A percentile compares a stretch with the other conserved stretches of the same genome.
phyloP scores from a whole-genome alignment of 1,140 invertebrate species.

The Meloidogyne chitwoodi region DNA sequence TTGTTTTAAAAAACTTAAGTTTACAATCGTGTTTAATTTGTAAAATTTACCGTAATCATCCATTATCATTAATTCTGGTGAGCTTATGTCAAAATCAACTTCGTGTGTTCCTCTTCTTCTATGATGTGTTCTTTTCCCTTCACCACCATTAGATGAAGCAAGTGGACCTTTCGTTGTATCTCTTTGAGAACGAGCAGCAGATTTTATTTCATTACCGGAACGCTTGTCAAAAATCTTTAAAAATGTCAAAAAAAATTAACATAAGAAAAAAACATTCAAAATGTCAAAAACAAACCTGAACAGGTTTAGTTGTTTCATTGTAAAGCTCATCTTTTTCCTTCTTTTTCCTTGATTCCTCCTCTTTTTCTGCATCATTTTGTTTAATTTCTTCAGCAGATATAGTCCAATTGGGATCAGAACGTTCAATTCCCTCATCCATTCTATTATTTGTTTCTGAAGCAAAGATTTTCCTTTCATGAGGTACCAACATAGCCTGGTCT shows the following conservation, averaged over 20 bases:
- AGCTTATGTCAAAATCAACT: slow-evolving; percentile 54
- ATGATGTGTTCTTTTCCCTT: neutral
- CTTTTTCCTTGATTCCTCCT: neutral
- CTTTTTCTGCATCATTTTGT: neutral
- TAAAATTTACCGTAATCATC: slow-evolving; percentile 38
- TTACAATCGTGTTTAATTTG: neutral
- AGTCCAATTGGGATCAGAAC: slow-evolving; percentile 8
- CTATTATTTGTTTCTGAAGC: slow-evolving; percentile 6
- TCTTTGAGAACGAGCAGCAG: neutral
- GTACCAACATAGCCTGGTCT: slow-evolving; percentile 15
- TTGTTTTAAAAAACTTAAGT: neutral
- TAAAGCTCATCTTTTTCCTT: too few species aligned
- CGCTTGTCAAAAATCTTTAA: neutral
- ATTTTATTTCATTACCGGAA: slow-evolving; percentile 7
- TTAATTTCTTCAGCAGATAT: slow-evolving; percentile 3
- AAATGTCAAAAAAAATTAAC: too few species aligned
- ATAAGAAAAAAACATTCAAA: too few species aligned
- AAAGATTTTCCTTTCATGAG: neutral
- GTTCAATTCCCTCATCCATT: neutral
- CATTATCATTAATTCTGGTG: slow-evolving; percentile 54
- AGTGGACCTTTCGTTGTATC: slow-evolving; percentile 15
- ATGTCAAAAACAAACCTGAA: neutral
- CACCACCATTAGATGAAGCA: neutral
- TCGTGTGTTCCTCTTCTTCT: slow-evolving; percentile 11
- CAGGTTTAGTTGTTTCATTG: slow-evolving; percentile 2